A percentile compares a stretch with the other conserved stretches of the same genome.
Evolutionary conservation across 1,140 invertebrate species (phyloP).

Genomic region (Drosophila mauritiana): DNA sequence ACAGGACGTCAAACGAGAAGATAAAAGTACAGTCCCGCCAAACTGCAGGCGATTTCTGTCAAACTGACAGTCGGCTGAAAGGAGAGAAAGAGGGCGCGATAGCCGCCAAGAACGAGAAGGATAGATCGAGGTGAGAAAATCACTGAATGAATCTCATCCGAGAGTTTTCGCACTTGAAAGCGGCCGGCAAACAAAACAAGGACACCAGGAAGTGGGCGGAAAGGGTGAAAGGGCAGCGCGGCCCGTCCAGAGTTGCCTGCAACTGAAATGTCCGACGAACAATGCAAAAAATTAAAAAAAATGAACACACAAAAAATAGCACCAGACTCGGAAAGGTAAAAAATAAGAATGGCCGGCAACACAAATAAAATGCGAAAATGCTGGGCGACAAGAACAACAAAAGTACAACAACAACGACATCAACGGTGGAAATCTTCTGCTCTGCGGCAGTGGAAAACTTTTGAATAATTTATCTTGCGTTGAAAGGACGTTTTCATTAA

Average conservation of each 20-base stretch:
- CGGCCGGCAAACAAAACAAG: slow-evolving; percentile 46
- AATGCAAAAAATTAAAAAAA: slow-evolving; percentile 30
- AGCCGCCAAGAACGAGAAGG: not conserved
- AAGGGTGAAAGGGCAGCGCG: slow-evolving; percentile 5
- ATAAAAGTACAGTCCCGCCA: slow-evolving; percentile 11
- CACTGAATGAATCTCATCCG: slow-evolving; percentile 46
- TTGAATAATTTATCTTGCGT: slow-evolving; percentile 81
- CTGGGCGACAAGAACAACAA: slow-evolving; percentile 30
- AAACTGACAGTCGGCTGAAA: slow-evolving; percentile 15
- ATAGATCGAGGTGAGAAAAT: slow-evolving; percentile 19
- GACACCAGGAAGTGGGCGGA: slow-evolving; percentile 21
- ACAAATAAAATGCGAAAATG: slow-evolving; percentile 45
- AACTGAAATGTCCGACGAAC: slow-evolving; percentile 45
- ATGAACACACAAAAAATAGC: not conserved
- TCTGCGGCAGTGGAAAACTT: slow-evolving; percentile 71
- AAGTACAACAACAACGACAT: slow-evolving; percentile 13
- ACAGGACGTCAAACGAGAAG: not conserved
- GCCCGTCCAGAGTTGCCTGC: slow-evolving; percentile 41
- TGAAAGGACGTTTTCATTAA: slow-evolving; percentile 83
- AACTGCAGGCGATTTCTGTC: slow-evolving; percentile 36
- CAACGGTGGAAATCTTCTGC: slow-evolving; percentile 33
- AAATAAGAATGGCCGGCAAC: slow-evolving; percentile 47
- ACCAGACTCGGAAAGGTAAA: slow-evolving; percentile 34
- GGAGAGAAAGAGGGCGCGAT: not conserved
- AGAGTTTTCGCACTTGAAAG: slow-evolving; percentile 47